phyloP scores from a whole-genome alignment of 1,140 invertebrate genomes.

The Hypothenemus hampei region DNA sequence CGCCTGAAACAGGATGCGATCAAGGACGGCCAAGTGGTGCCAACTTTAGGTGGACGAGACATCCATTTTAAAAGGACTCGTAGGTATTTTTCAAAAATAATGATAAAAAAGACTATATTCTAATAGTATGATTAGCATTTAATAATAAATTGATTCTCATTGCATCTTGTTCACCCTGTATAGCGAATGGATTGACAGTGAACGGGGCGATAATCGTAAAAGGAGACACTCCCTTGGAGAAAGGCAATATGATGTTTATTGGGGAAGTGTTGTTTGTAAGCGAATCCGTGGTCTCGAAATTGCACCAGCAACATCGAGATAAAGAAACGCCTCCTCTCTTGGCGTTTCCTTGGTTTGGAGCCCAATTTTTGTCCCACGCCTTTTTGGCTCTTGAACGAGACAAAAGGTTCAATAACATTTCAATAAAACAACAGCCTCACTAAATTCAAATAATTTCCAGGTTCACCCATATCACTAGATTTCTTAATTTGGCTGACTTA shows the following conservation, averaged over 20 bases:
- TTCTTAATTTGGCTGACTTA: constrained; percentile 55
- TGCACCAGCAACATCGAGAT: constrained; percentile 56
- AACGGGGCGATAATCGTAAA: constrained; percentile 56
- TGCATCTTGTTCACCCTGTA: constrained; percentile 7
- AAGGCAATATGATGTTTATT: constrained; percentile 58
- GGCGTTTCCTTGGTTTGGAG: constrained; percentile 59
- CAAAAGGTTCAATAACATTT: too few species aligned
- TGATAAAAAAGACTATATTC: too few species aligned
- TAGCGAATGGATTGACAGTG: constrained; percentile 49
- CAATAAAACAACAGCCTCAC: too few species aligned
- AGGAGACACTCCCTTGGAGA: constrained; percentile 54
- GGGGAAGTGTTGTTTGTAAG: constrained; percentile 57
- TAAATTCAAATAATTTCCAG: too few species aligned
- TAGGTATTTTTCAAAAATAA: constrained; percentile 47
- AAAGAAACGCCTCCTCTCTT: constrained; percentile 60
- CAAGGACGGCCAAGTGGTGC: constrained; percentile 49
- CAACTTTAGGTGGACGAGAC: constrained; percentile 53
- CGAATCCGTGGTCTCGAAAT: constrained; percentile 53
- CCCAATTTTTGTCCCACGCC: constrained; percentile 58
- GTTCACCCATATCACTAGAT: constrained; percentile 55
- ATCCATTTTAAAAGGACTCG: constrained; percentile 53
- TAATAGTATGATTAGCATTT: too few species aligned
- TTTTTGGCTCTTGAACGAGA: constrained; percentile 56
- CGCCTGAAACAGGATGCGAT: constrained; percentile 54
- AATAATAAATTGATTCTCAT: not conserved